These are phyloP conservation scores for Ptychoptera albimana DNA, from an alignment of 2,888 invertebrate genomes.

Conservation along the genomic window DNA sequence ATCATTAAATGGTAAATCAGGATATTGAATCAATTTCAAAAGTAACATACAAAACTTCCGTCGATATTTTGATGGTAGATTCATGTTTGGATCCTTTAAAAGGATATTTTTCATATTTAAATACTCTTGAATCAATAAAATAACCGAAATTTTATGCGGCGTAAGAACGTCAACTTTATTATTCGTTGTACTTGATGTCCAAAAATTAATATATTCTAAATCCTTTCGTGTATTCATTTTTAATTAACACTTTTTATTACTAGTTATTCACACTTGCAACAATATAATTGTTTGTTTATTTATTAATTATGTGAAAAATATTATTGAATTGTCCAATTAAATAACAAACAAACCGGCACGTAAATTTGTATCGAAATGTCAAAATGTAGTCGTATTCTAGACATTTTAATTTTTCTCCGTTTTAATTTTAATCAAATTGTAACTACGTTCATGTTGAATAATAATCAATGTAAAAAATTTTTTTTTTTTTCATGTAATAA, in stretches of 20 bases:
- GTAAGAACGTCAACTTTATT: conserved; percentile 39
- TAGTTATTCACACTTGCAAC: not conserved
- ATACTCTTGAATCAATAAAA: conserved; percentile 60
- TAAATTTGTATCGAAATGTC: not conserved
- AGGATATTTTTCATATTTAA: conserved; percentile 38
- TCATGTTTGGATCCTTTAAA: not conserved
- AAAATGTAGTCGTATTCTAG: not conserved
- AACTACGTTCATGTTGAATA: too few species aligned
- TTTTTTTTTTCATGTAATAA: too few species aligned
- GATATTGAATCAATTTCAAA: conserved; percentile 61
- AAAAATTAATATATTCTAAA: not conserved
- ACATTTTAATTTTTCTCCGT: conserved; percentile 9
- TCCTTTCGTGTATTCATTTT: conserved; percentile 4
- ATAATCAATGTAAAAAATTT: too few species aligned
- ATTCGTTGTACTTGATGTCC: not conserved
- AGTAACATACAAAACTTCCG: conserved; percentile 68
- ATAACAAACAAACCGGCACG: not conserved
- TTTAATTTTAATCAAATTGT: too few species aligned
- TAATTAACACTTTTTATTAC: not conserved
- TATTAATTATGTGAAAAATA: not conserved
- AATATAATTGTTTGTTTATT: not conserved
- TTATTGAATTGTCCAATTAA: not conserved
- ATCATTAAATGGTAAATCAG: conserved; percentile 58
- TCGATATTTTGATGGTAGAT: conserved; percentile 39
- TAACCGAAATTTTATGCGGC: conserved; percentile 64